Evolutionary conservation across 2,888 invertebrate species (phyloP).

Genomic region (Teleiodes luculella): DNA sequence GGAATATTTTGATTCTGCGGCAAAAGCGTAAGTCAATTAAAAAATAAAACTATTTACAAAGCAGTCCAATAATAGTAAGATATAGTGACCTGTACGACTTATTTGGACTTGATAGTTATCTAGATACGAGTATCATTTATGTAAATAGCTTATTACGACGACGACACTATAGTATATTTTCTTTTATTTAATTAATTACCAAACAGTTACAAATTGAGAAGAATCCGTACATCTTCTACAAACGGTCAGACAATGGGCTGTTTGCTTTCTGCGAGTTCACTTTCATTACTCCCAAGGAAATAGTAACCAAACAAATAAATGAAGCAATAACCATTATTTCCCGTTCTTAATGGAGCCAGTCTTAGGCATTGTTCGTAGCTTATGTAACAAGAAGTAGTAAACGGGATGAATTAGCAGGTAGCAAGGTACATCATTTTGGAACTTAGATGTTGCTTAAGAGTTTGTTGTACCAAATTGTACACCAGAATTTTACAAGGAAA

Average conservation of each 20-base stretch:
- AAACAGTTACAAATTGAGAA: conserved; percentile 33
- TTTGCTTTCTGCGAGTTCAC: conserved; percentile 50
- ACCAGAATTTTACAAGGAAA: background rate
- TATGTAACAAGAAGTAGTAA: conserved; percentile 65
- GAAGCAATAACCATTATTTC: conserved; percentile 71
- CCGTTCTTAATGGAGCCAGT: conserved; percentile 63
- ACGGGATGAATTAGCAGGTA: conserved; percentile 54
- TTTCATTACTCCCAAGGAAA: conserved; percentile 60
- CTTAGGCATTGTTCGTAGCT: conserved; percentile 66
- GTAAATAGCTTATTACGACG: too few relatives aligned
- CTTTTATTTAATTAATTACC: too few relatives aligned
- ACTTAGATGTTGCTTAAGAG: background rate
- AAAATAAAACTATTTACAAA: too few relatives aligned
- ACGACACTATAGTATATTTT: too few relatives aligned
- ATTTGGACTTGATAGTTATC: too few relatives aligned
- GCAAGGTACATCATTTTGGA: conserved; percentile 34
- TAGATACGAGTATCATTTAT: too few relatives aligned
- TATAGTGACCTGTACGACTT: too few relatives aligned
- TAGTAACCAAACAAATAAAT: conserved; percentile 59
- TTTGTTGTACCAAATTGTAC: conserved; percentile 14
- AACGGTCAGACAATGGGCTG: conserved; percentile 44
- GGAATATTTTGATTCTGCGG: too few relatives aligned
- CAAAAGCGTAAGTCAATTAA: too few relatives aligned
- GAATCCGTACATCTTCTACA: conserved; percentile 28
- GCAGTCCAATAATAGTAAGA: too few relatives aligned